A percentile compares a stretch with the other conserved stretches of the same genome.
phyloP scores from a whole-genome alignment of 2,888 invertebrate species.

The Xylophagus ater region DNA sequence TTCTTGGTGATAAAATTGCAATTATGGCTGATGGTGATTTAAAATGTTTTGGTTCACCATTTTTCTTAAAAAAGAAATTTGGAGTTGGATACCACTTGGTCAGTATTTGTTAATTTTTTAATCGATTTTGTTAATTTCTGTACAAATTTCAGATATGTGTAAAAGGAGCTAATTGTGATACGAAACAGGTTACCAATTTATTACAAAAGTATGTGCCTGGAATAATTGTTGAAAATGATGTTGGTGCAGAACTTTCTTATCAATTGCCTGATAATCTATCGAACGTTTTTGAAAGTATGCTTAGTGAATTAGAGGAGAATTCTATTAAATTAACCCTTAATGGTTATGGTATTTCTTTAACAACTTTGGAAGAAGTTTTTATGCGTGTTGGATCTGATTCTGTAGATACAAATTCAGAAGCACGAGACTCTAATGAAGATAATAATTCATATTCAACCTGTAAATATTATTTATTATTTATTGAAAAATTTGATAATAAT shows the following conservation, averaged over 20 bases:
- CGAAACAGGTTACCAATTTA: conserved; percentile 42
- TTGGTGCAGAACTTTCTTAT: conserved; percentile 60
- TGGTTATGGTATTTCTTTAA: conserved; percentile 69
- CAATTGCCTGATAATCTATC: conserved; percentile 50
- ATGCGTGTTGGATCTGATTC: conserved; percentile 41
- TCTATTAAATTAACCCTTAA: conserved; percentile 48
- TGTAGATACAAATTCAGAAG: background rate
- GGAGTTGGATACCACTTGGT: conserved; percentile 74
- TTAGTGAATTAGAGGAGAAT: conserved; percentile 52
- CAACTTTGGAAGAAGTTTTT: conserved; percentile 79
- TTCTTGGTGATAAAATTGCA: conserved; percentile 75
- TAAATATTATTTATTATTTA: too few species aligned
- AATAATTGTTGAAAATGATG: conserved; percentile 50
- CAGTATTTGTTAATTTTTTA: conserved; percentile 23
- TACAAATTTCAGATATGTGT: conserved; percentile 36
- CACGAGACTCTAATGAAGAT: too few species aligned
- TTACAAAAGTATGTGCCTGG: conserved; percentile 50
- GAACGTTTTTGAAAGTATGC: conserved; percentile 50
- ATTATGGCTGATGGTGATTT: conserved; percentile 75
- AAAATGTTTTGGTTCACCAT: conserved; percentile 70
- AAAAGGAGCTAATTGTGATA: conserved; percentile 43
- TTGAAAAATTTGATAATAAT: too few species aligned
- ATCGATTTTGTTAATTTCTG: too few species aligned
- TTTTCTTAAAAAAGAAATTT: conserved; percentile 71
- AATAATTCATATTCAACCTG: too few species aligned